Evolutionary conservation across 2,113 vertebrate species (phyloP).

Genomic region (Heteronetta atricapilla): DNA sequence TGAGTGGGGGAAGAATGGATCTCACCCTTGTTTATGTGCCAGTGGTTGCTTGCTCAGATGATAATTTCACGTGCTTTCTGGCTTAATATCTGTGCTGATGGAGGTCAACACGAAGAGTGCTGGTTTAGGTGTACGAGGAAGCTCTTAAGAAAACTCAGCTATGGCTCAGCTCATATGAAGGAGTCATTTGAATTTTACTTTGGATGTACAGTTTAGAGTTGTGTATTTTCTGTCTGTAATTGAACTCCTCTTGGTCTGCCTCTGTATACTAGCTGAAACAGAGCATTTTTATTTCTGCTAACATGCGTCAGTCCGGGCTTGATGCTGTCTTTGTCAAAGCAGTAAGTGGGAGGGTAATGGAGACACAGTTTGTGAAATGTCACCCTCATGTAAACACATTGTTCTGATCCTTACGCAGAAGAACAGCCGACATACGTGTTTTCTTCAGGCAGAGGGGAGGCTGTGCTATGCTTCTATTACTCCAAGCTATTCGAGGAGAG

Average conservation of each 20-base stretch:
- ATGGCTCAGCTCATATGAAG: neutral
- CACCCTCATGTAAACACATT: neutral
- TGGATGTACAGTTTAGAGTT: neutral
- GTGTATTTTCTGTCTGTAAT: neutral
- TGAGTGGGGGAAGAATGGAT: neutral
- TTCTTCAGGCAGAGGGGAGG: neutral
- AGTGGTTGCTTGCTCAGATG: neutral
- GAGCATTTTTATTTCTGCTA: neutral
- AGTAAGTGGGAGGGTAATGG: neutral
- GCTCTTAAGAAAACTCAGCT: neutral
- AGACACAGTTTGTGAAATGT: constrained; percentile 35
- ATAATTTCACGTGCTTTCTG: constrained; percentile 16
- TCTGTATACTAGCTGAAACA: neutral
- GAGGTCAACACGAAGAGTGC: neutral
- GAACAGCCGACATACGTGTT: neutral
- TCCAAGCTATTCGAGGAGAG: neutral
- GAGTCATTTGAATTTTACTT: neutral
- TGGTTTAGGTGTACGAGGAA: neutral
- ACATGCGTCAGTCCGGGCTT: neutral
- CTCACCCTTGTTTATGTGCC: neutral
- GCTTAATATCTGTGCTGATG: neutral
- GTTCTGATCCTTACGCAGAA: neutral
- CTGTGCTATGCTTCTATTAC: neutral
- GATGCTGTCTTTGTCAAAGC: neutral
- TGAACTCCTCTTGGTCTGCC: neutral